These are phyloP conservation scores for Agriopis marginaria DNA, from an alignment of 2,888 invertebrate genomes.

Conservation along the genomic window DNA sequence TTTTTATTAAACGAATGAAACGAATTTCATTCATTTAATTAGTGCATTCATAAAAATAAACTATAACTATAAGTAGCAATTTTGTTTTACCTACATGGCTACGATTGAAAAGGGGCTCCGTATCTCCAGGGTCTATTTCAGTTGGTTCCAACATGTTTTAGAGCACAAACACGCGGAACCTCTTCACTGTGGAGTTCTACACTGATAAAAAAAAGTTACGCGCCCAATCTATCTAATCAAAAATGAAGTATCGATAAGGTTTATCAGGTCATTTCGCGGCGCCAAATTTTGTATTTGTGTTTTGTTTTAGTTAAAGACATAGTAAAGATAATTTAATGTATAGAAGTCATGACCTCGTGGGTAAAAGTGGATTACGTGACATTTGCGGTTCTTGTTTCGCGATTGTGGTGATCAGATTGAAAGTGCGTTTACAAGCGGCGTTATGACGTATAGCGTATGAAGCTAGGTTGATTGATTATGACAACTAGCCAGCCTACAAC, in stretches of 20 bases:
- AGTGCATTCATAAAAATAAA: neutral
- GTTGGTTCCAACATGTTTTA: slow-evolving; percentile 38
- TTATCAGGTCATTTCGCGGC: slow-evolving; percentile 4
- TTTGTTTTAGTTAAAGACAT: neutral
- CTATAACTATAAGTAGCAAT: neutral
- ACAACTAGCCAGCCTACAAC: too few relatives aligned
- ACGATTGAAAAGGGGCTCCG: slow-evolving; percentile 55
- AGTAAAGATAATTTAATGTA: too few relatives aligned
- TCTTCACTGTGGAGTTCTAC: neutral
- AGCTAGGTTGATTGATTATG: too few relatives aligned
- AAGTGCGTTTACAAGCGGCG: neutral
- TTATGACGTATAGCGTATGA: neutral
- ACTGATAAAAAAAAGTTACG: slow-evolving; percentile 1
- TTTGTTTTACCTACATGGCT: slow-evolving; percentile 64
- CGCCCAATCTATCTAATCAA: slow-evolving; percentile 26
- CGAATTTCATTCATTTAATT: too few relatives aligned
- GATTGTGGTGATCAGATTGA: neutral
- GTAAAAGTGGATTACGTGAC: too few relatives aligned
- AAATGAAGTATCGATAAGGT: slow-evolving; percentile 16
- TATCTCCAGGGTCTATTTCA: slow-evolving; percentile 51
- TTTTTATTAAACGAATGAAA: too few relatives aligned
- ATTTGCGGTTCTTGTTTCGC: neutral
- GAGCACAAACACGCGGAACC: slow-evolving; percentile 35
- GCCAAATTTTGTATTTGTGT: neutral
- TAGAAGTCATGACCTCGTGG: too few relatives aligned